Percentiles rank a stretch among this genome's conserved stretches.
phyloP scores from a whole-genome alignment of 2,888 invertebrate species.

The Mantis religiosa region DNA sequence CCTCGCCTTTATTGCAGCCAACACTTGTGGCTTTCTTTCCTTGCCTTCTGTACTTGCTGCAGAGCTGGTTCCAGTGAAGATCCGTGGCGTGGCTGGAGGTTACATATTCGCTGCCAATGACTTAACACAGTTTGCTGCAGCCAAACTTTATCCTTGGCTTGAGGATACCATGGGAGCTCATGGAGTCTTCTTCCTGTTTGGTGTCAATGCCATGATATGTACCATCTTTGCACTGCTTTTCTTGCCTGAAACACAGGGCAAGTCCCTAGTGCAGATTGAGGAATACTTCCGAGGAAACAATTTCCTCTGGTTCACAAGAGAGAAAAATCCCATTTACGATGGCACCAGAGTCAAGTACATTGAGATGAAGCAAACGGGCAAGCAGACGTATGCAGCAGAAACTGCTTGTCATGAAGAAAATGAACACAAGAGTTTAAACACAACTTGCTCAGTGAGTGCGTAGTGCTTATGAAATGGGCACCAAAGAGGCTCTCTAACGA shows the following conservation, averaged over 20 bases:
- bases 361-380: constrained; percentile 2
- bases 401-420: background rate
- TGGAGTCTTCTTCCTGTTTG: constrained; percentile 68
- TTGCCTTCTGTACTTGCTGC: constrained; percentile 72
- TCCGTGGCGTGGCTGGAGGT: constrained; percentile 68
- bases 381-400: background rate
- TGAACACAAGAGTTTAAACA: background rate
- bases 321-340: background rate
- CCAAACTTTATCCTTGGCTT: constrained; percentile 62
- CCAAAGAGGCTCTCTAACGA: background rate
- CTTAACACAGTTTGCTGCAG: constrained; percentile 60
- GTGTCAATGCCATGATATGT: constrained; percentile 56
- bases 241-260: constrained; percentile 71
- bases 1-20: constrained; percentile 65
- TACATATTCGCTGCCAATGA: constrained; percentile 70
- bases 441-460: background rate
- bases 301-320: constrained; percentile 38
- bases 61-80: constrained; percentile 68
- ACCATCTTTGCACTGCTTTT: constrained; percentile 62
- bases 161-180: constrained; percentile 52
- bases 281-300: constrained; percentile 69
- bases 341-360: background rate
- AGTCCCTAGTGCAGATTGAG: constrained; percentile 68
- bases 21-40: constrained; percentile 68
- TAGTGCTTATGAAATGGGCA: background rate